A percentile compares a stretch with the other conserved stretches of the same genome.
Evolutionary conservation across 2,113 vertebrate species (phyloP).

Genomic region (Capricornis sumatraensis): DNA sequence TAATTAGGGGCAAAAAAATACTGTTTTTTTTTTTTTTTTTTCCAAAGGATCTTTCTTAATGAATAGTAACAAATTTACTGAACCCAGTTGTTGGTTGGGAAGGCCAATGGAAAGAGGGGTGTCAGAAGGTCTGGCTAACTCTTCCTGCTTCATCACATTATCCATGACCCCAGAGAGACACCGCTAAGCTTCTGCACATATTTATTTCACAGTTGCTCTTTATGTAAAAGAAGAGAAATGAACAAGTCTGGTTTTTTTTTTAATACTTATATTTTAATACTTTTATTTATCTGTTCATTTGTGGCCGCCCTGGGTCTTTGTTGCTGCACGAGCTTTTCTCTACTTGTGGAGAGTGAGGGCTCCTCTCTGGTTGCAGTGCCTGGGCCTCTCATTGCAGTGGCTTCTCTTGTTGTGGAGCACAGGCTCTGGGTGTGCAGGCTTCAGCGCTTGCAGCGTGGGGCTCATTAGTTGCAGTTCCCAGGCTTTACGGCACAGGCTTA

Average conservation of each 20-base stretch:
- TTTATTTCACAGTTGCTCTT: background rate
- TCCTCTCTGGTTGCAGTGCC: background rate
- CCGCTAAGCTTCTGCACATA: background rate
- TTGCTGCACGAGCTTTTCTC: background rate
- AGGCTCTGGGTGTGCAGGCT: background rate
- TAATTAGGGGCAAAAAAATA: background rate
- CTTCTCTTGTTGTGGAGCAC: background rate
- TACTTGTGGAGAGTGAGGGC: rapidly evolving
- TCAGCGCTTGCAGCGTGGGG: background rate
- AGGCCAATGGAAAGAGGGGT: background rate
- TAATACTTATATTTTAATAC: background rate
- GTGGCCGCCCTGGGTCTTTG: background rate
- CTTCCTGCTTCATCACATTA: background rate
- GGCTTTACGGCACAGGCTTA: background rate
- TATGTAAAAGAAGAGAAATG: background rate
- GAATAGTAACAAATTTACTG: background rate
- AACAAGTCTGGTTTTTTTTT: background rate
- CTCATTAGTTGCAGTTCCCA: background rate
- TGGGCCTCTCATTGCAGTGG: background rate
- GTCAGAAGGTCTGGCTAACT: background rate
- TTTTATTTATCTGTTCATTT: background rate
- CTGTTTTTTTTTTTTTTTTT: rapidly evolving
- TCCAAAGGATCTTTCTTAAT: background rate
- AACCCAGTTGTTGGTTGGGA: background rate
- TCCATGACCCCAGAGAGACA: background rate